Base-by-base conservation (phyloP, 1,140 invertebrate genomes). In the Forficula auricularia region DNA sequence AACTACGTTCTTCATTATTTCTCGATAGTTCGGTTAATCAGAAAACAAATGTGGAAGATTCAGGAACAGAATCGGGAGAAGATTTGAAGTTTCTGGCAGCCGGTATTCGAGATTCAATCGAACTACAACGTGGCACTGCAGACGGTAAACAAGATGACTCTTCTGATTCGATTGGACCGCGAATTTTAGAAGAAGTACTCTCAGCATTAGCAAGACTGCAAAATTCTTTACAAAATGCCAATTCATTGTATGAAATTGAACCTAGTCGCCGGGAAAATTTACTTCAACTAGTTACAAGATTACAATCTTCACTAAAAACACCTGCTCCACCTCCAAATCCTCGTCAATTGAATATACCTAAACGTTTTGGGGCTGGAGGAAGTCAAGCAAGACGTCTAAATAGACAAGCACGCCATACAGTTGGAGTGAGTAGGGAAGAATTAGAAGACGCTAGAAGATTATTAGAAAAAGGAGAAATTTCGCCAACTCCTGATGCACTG, bases 341-440 rank as follows among this genome's bases (percentile, higher is more conserved):
- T 30, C 10, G 46, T 34, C 48, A 52, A 13, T 48, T 52, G 2
- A 38, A 45, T 10, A 43, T 46, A 14, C 48, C 54, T 3, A 48
- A 57, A 38, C 45, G 54, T 6, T 52, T 55, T 37, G 48, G 22
- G 4, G 4, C 22, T 6, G 22, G 22, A 27, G 22, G 22, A 37
- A 55, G 62, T 7, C 64, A 64, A 38, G 58, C 56, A 2, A 61
- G 57, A 42, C 50, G 65, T 2, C 61, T 65, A 16, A 62, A 56
- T 43, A 64, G 71, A 27, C 55, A 58, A 20, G 69, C 71, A 22
- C 65, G 82, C 2, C 79, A 86, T 52, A 87, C 82, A 0, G 79
- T 87, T 3, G 82, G 79, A 13, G 82, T 86, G 1, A 82, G 76
- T 3, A 64, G 68, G 1, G 81, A 84, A 54, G 82, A 87, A 50